Evolutionary conservation across 2,888 invertebrate genomes (phyloP), one percentile per base, ranked within the genome.

Genomic region (Hedychridium roseum): DNA sequence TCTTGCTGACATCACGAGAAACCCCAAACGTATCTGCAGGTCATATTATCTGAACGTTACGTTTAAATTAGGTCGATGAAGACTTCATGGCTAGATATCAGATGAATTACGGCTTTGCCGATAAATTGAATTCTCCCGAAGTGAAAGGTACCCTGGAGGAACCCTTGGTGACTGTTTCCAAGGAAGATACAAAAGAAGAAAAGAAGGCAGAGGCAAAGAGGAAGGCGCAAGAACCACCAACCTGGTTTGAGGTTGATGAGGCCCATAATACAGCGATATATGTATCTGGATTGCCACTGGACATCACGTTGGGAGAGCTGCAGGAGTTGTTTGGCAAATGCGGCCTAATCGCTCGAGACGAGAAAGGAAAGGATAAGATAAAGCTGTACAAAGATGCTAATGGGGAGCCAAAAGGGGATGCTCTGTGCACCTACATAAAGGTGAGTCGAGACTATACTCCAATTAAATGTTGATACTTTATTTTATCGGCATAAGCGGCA

Each of bases 21-120:
- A 26, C 11, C 5, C 30, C 21, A 7, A n/a, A n/a, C n/a, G n/a
- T n/a, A 14, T 43, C 2, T 32, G 34, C 35, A 17, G 9, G 17
- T 23, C 23, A 20, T 6, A 31, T n/a, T 9, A 18, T 41, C 21
- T 26, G 11, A n/a, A n/a, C n/a, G n/a, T n/a, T n/a, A n/a, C n/a
- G n/a, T n/a, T n/a, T n/a, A n/a, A n/a, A n/a, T n/a, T n/a, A n/a
- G n/a, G n/a, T n/a, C n/a, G n/a, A n/a, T n/a, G n/a, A 96, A 69
- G 94, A 98, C 67, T 98, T 98, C 73, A 86, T 98, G 82, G 98
- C 97, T 0, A 85, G 85, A 45, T 99, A 99, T 82, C 97, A 98
- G 81, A 90, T 97, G 87, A 94, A 85, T 70, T 98, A 98, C 80
- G 94, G 94, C 2, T 92, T 93, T 76, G 82, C 86, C 34, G 88